Evolutionary conservation across 53 echinoderm and acorn worm genomes (phyloP).

Genomic region (Echinarachnius parma): DNA sequence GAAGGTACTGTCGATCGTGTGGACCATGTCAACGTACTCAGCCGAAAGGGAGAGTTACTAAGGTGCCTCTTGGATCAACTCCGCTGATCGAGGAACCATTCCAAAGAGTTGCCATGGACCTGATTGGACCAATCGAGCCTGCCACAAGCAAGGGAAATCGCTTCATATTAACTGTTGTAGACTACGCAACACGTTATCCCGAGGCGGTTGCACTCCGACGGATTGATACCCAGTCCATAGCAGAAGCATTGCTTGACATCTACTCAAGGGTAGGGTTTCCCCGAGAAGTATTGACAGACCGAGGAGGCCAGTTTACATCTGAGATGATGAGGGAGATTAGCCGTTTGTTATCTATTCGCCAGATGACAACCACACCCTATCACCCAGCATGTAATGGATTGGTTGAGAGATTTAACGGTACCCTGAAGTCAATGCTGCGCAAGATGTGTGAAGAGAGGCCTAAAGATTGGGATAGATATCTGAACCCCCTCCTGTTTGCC

Average conservation of each 20-base stretch:
- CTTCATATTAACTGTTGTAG: conserved; percentile 12
- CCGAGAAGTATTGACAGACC: conserved; percentile 28
- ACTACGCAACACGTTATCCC: conserved; percentile 25
- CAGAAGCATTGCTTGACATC: neutral
- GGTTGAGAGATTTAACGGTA: conserved; percentile 12
- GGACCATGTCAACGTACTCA: conserved; percentile 33
- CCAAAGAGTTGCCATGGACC: conserved; percentile 5
- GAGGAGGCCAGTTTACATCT: conserved; percentile 44
- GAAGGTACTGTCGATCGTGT: conserved; percentile 26
- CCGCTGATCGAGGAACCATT: conserved; percentile 29
- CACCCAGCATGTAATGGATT: conserved; percentile 14
- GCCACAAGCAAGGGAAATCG: conserved; percentile 16
- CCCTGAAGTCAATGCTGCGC: conserved; percentile 11
- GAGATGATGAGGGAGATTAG: conserved; percentile 47
- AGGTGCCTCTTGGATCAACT: conserved; percentile 35
- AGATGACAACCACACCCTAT: conserved; percentile 43
- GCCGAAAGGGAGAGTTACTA: conserved; percentile 11
- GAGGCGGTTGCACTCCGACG: neutral
- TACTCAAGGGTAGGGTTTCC: conserved; percentile 23
- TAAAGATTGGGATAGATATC: conserved; percentile 33
- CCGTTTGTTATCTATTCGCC: conserved; percentile 22
- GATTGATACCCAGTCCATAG: neutral
- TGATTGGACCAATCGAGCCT: conserved; percentile 35
- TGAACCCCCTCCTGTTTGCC: conserved; percentile 27
- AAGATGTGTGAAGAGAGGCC: conserved; percentile 30